Conservation (phyloP, 2,888 invertebrate genomes). For the Caenorhabditis plicata region DNA sequence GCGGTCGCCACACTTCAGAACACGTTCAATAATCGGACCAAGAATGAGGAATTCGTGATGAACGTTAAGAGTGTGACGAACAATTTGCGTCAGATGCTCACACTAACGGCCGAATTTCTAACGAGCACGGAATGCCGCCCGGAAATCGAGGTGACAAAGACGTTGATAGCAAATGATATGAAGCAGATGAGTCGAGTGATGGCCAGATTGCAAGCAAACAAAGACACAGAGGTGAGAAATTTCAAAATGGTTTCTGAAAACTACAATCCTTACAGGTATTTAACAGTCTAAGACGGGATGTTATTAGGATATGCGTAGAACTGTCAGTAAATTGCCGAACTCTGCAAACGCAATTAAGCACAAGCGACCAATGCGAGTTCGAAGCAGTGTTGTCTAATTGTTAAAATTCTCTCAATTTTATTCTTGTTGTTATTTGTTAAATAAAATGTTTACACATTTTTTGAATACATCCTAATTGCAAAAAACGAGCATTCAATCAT, state of each 20-base stretch:
- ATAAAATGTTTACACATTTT: too few species aligned
- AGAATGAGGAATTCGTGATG: slow-evolving; percentile 39
- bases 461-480: too few species aligned
- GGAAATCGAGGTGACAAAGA: slow-evolving; percentile 41
- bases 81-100: slow-evolving; percentile 32
- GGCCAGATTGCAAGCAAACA: slow-evolving; percentile 31
- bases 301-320: slow-evolving; percentile 47
- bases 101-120: slow-evolving; percentile 17
- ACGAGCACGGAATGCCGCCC: slow-evolving; percentile 13
- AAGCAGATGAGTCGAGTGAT: slow-evolving; percentile 48
- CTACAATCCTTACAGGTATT: slow-evolving; percentile 37
- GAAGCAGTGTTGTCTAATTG: slow-evolving; percentile 27
- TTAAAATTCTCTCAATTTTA: slow-evolving; percentile 1
- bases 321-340: slow-evolving; percentile 43
- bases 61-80: slow-evolving; percentile 34
- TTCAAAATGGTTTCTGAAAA: too few species aligned
- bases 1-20: slow-evolving; percentile 41
- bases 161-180: slow-evolving; percentile 49
- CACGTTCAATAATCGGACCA: slow-evolving; percentile 40
- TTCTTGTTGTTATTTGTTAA: not conserved
- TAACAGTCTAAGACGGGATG: slow-evolving; percentile 41
- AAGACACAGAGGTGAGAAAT: too few species aligned
- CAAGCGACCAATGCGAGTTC: too few species aligned
- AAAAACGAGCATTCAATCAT: too few species aligned
- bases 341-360: slow-evolving; percentile 27